phyloP scores from a whole-genome alignment of 2,113 vertebrate genomes.

The Lasiurus borealis region DNA sequence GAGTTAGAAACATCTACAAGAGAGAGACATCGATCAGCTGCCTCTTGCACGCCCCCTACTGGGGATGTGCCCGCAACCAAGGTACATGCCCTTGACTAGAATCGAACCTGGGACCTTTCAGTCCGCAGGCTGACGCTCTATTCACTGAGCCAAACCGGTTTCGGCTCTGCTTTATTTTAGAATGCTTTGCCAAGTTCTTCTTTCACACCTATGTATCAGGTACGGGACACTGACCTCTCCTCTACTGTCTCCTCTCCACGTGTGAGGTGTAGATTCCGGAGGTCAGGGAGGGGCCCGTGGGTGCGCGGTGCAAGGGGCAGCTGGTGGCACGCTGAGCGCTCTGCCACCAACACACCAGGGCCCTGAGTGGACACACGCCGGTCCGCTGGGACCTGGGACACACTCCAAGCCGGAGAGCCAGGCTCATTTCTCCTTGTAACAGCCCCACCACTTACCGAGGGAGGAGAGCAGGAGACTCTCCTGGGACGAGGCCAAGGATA shows the following conservation, averaged over 20 bases:
- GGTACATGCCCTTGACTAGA: too few species aligned
- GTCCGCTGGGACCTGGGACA: background rate
- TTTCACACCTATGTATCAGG: background rate
- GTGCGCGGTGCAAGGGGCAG: background rate
- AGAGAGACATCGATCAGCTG: too few species aligned
- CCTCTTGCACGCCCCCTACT: too few species aligned
- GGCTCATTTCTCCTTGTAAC: background rate
- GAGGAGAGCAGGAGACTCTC: background rate
- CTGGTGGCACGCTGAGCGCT: background rate
- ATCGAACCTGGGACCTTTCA: too few species aligned
- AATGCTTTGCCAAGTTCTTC: background rate
- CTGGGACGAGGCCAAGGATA: background rate
- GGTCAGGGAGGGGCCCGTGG: background rate
- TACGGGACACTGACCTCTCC: background rate
- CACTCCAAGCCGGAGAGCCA: accelerated
- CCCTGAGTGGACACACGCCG: background rate
- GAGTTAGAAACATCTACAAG: too few species aligned
- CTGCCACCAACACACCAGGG: background rate
- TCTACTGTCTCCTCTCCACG: accelerated
- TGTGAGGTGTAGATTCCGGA: background rate
- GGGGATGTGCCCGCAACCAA: too few species aligned
- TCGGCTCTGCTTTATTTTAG: background rate
- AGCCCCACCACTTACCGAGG: background rate
- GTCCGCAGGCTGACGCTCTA: too few species aligned
- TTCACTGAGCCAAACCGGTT: too few species aligned